Percentiles rank a stretch among this genome's conserved stretches.
Conservation (phyloP, 2,113 vertebrate genomes). For the Grallaria varia region DNA sequence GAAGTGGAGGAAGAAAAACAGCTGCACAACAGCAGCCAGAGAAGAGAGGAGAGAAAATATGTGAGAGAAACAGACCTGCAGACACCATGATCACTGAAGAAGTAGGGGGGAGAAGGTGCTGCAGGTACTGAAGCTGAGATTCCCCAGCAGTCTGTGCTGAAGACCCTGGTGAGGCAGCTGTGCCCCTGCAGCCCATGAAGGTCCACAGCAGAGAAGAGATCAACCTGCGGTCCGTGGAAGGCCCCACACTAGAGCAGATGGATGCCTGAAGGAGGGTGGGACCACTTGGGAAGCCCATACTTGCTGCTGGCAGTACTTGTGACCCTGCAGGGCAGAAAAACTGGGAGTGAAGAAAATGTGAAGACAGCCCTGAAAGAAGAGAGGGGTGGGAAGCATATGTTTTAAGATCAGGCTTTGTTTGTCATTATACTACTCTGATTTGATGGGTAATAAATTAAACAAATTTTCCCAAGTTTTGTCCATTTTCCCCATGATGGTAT, state of each 20-base stretch:
- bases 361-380: background rate
- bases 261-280: background rate
- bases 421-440: background rate
- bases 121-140: fast-evolving
- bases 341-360: background rate
- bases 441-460: background rate
- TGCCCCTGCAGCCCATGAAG: background rate
- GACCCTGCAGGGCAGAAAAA: background rate
- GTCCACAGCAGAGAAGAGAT: background rate
- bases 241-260: background rate
- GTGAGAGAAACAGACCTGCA: background rate
- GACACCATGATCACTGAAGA: background rate
- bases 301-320: background rate
- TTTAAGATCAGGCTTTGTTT: background rate
- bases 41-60: background rate
- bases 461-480: background rate
- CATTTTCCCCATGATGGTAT: fast-evolving
- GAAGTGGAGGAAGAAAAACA: no score
- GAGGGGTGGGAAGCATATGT: fast-evolving
- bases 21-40: background rate
- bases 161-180: background rate
- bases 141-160: fast-evolving
- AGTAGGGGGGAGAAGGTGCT: background rate
- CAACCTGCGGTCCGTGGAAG: background rate
- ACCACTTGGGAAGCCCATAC: fast-evolving